Evolutionary conservation across 2,113 vertebrate species (phyloP).

Genomic region (Cyrtonyx montezumae): DNA sequence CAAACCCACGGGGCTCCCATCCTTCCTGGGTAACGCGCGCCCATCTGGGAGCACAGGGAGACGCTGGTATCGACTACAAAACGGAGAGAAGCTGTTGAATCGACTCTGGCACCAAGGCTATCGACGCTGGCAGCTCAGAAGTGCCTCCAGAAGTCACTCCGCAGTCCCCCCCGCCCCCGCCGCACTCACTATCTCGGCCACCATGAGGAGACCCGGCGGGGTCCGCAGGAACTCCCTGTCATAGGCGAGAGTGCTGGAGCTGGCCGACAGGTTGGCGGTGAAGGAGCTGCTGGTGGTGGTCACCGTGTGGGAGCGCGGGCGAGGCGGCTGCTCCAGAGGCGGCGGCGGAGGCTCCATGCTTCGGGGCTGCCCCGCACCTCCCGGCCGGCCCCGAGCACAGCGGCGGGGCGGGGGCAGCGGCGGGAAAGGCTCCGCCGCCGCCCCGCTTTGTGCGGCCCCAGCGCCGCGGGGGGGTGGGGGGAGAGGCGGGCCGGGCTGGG

Average conservation of each 20-base stretch:
- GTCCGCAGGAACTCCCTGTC: conserved; percentile 81
- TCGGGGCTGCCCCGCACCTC: conserved; percentile 66
- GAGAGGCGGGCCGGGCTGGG: fast-evolving
- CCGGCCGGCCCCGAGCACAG: not conserved
- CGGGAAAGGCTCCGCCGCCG: too few relatives aligned
- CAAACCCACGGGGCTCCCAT: not conserved
- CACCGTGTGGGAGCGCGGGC: conserved; percentile 76
- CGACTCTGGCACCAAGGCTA: not conserved
- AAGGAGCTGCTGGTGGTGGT: conserved; percentile 82
- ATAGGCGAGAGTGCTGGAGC: conserved; percentile 78
- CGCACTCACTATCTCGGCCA: conserved; percentile 82
- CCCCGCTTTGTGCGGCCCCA: not conserved
- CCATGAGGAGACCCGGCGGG: conserved; percentile 78
- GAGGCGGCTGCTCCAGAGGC: conserved; percentile 68
- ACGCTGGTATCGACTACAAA: not conserved
- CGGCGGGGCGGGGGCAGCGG: not conserved
- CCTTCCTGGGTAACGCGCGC: not conserved
- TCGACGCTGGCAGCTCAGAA: fast-evolving
- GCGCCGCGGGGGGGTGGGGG: not conserved
- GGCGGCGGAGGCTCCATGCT: not conserved
- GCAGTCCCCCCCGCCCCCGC: not conserved
- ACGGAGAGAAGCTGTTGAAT: not conserved
- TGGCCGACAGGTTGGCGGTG: conserved; percentile 76
- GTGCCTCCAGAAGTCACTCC: not conserved
- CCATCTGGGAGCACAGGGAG: not conserved